These are phyloP conservation scores for Lineus longissimus DNA, from an alignment of 1,140 invertebrate species.

Conservation along the genomic window DNA sequence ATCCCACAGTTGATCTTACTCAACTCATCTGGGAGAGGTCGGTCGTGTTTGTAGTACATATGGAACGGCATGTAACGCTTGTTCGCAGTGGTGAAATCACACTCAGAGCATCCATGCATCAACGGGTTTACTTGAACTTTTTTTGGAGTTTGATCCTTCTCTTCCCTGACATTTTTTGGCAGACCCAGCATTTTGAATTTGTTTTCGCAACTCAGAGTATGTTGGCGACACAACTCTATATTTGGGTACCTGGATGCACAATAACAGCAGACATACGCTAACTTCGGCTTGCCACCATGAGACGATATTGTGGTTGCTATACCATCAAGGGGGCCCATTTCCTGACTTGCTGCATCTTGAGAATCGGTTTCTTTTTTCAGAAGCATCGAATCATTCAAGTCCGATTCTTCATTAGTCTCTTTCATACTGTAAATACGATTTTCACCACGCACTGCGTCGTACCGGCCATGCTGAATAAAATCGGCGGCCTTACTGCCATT, in stretches of 20 bases:
- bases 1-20: not conserved
- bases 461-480: too few relatives aligned
- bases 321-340: not conserved
- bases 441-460: too few relatives aligned
- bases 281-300: not conserved
- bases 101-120: not conserved
- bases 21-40: not conserved
- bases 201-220: not conserved
- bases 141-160: not conserved
- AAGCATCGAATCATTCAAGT: not conserved
- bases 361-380: not conserved
- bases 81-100: not conserved
- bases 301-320: not conserved
- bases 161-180: not conserved
- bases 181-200: not conserved
- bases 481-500: not conserved
- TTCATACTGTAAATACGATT: not conserved
- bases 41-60: not conserved
- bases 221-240: not conserved
- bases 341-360: not conserved
- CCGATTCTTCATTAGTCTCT: not conserved
- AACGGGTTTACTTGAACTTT: not conserved
- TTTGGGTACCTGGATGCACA: not conserved
- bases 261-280: constrained; percentile 4
- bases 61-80: not conserved